Base-by-base conservation (phyloP, 1,140 invertebrate genomes). In the Halesus radiatus region DNA sequence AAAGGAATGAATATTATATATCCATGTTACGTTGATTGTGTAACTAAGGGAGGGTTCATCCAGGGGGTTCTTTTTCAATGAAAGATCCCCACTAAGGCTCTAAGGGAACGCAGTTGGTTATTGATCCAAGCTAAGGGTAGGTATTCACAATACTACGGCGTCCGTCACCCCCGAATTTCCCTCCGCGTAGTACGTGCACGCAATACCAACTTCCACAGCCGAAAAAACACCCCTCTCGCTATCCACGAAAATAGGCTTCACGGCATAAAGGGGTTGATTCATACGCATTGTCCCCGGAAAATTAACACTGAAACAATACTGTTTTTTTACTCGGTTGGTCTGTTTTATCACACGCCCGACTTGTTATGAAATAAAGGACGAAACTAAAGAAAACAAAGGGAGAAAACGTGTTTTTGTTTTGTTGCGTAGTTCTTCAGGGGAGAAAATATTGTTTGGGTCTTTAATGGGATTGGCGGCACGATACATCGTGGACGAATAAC, bases 121-220 rank as follows among this genome's bases (percentile, higher is more conserved):
- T 68, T 68, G 64, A 68, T 68, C 64, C 64, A 22, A 50, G 23
- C 7, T 22, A 23, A 16, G 23, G 26, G 60, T 26, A 32, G 29
- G 29, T 32, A n/a, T n/a, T 20, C 64, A 32, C 15, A 64, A 32
- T 45, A 37, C 8, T 45, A 37, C 64, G 20, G 60, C 60, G 60
- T 64, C 18, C 20, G 60, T 22, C 60, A 26, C 64, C 64, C 32
- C 23, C 18, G 37, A 32, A 68, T 45, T 68, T 32, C 32, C 64
- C 60, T 32, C 20, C n/a, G 20, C 64, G 60, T 64, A 23, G 32
- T 68, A 68, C 64, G 64, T 68, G 64, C 26, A 68, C 64, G 64
- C 64, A 32, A 68, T 68, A 37, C 32, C 6, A 45, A 68, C 29
- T 37, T 16, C 7, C 20, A 37, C 64, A 22, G 5, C 20, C 5